phyloP scores from a whole-genome alignment of 2,888 invertebrate genomes.

The Napeogenes sylphis region DNA sequence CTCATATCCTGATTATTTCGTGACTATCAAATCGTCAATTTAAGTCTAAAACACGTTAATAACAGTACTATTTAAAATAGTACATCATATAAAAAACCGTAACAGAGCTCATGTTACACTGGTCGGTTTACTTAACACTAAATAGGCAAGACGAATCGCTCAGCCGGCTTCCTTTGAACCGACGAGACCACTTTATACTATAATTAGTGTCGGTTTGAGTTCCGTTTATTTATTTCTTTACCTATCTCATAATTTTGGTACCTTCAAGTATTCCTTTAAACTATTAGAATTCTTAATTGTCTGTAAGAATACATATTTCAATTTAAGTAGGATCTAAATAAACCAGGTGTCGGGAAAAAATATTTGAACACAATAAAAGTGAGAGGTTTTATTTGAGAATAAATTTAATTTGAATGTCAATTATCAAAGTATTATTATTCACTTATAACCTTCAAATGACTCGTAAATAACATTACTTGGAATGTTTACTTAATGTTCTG shows the following conservation, averaged over 20 bases:
- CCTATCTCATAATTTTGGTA: constrained; percentile 18
- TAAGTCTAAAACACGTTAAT: no score
- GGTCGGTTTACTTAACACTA: constrained; percentile 50
- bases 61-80: not conserved
- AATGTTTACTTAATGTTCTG: no score
- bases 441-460: no score
- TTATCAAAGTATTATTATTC: no score
- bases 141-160: constrained; percentile 73
- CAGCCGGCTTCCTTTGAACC: constrained; percentile 66
- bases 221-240: constrained; percentile 37
- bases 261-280: constrained; percentile 12
- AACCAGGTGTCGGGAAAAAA: no score
- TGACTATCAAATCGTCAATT: no score
- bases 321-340: no score
- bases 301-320: no score
- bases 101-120: constrained; percentile 39
- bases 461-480: no score
- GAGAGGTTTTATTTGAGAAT: not conserved
- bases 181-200: not conserved
- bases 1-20: no score
- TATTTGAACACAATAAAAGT: not conserved
- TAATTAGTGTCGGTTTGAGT: constrained; percentile 47
- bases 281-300: not conserved
- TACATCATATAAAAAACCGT: not conserved
- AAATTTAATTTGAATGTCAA: not conserved